Conservation (phyloP, 2,113 vertebrate genomes). For the Promerops cafer region DNA sequence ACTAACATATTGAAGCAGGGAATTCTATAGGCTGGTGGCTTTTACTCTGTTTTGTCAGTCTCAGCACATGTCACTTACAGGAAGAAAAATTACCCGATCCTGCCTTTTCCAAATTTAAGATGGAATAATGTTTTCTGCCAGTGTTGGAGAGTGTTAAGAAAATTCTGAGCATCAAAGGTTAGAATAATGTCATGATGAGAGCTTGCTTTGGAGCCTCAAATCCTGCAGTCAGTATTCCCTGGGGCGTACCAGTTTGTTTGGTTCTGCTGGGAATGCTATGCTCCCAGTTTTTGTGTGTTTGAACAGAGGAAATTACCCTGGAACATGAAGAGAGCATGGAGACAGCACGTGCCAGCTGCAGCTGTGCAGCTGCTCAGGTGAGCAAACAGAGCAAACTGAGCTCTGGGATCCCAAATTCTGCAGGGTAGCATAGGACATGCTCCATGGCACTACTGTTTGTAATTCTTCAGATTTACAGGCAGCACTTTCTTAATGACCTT, state of each 20-base stretch:
- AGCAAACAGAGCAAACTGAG: not conserved
- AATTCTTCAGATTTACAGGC: not conserved
- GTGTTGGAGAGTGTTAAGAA: not conserved
- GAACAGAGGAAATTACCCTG: not conserved
- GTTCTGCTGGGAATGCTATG: not conserved
- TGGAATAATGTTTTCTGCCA: not conserved
- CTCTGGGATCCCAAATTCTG: not conserved
- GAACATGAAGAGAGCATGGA: not conserved
- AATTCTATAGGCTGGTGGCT: not conserved
- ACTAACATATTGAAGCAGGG: not conserved
- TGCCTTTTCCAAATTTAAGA: not conserved
- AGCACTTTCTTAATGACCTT: not conserved
- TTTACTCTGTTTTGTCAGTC: not conserved
- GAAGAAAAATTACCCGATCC: not conserved
- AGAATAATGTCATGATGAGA: not conserved
- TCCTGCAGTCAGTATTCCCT: not conserved
- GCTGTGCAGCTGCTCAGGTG: not conserved
- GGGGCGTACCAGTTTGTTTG: too few relatives aligned
- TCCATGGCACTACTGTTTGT: not conserved
- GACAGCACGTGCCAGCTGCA: not conserved
- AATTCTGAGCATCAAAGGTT: not conserved
- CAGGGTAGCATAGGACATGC: rapidly evolving
- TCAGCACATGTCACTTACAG: not conserved
- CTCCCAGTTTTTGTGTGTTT: not conserved
- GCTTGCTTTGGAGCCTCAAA: not conserved